Conservation (phyloP, 92 coral and sea anemone species). For the Ricordea florida region DNA sequence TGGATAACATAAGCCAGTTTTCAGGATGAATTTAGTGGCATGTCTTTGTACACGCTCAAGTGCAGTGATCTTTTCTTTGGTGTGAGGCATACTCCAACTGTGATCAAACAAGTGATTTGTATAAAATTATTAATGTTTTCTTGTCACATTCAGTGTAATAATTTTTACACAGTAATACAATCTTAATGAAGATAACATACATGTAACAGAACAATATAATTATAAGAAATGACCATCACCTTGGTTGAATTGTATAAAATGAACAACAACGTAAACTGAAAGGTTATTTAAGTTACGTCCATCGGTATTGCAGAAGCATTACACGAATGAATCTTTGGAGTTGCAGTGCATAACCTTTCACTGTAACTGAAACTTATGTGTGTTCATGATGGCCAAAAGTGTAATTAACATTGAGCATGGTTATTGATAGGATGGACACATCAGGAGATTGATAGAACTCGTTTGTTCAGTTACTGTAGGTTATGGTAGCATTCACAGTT, state of each 20-base stretch:
- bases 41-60: conserved; percentile 12
- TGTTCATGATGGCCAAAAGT: conserved; percentile 24
- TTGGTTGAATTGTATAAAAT: conserved; percentile 24
- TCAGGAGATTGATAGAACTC: conserved; percentile 24
- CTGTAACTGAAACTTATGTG: conserved; percentile 12
- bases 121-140: too few relatives aligned
- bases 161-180: conserved; percentile 6
- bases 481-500: conserved; percentile 47
- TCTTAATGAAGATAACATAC: conserved; percentile 12
- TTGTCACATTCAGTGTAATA: conserved; percentile 15
- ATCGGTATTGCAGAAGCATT: conserved; percentile 32
- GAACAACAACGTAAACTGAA: conserved; percentile 26
- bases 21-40: conserved; percentile 1
- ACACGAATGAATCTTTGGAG: background rate
- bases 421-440: background rate
- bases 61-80: too few relatives aligned
- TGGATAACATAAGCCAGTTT: background rate
- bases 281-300: conserved; percentile 28
- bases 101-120: background rate
- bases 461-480: conserved; percentile 35
- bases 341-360: too few relatives aligned
- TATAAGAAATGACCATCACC: conserved; percentile 6
- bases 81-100: conserved; percentile 14
- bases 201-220: conserved; percentile 18
- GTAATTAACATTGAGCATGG: conserved; percentile 7